Evolutionary conservation across 2,888 invertebrate genomes (phyloP).

Genomic region (Stratiomys singularior): DNA sequence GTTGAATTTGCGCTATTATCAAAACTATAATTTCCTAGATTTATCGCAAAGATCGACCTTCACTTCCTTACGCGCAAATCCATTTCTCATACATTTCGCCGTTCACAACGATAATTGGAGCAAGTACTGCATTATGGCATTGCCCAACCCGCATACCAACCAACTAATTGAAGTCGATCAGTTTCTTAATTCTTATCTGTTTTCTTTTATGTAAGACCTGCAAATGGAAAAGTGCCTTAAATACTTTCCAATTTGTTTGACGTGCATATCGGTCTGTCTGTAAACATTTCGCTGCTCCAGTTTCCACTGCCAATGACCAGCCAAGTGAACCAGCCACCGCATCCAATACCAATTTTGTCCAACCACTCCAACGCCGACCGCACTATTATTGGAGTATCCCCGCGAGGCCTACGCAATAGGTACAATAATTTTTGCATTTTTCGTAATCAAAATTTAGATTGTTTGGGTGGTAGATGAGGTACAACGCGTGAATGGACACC

Average conservation of each 20-base stretch:
- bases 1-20: too few species aligned
- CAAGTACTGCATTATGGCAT: neutral
- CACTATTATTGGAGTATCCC: neutral
- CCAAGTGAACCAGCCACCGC: too few species aligned
- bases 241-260: slow-evolving; percentile 21
- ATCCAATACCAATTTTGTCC: too few species aligned
- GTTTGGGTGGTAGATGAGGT: neutral
- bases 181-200: slow-evolving; percentile 11
- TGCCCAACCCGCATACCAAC: slow-evolving; percentile 1
- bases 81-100: too few species aligned
- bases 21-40: too few species aligned
- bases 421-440: slow-evolving; percentile 5
- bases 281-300: neutral
- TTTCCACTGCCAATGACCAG: neutral
- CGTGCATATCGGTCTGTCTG: neutral
- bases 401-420: neutral
- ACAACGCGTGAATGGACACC: too few species aligned
- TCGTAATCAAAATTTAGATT: slow-evolving; percentile 5
- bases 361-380: too few species aligned
- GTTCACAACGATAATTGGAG: neutral
- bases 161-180: slow-evolving; percentile 2
- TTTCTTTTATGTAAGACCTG: neutral
- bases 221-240: slow-evolving; percentile 1
- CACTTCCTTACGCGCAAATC: neutral
- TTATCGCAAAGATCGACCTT: neutral